Percentiles rank a stretch among this genome's conserved stretches.
These are phyloP conservation scores for Cynaeus angustus DNA, from an alignment of 2,888 invertebrate species.

Conservation along the genomic window DNA sequence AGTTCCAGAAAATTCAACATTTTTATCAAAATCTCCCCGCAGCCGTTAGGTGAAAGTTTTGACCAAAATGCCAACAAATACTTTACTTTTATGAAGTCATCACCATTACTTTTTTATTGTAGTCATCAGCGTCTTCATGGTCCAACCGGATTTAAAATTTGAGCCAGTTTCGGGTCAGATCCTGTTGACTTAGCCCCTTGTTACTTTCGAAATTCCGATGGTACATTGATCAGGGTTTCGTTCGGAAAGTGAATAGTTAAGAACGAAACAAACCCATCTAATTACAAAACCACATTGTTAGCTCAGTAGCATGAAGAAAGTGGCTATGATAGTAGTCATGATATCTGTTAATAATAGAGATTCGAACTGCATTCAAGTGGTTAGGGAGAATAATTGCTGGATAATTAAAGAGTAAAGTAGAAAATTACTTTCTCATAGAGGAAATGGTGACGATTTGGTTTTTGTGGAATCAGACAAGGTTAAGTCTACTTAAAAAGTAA, in stretches of 20 bases:
- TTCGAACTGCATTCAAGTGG: conserved; percentile 12
- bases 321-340: conserved; percentile 10
- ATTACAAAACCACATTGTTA: conserved; percentile 15
- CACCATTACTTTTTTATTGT: conserved; percentile 26
- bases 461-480: conserved; percentile 2
- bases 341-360: conserved; percentile 20
- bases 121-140: conserved; percentile 18
- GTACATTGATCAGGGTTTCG: conserved; percentile 13
- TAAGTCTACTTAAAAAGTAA: neutral
- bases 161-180: conserved; percentile 39
- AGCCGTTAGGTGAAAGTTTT: conserved; percentile 25
- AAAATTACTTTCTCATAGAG: conserved; percentile 32
- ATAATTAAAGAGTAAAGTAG: conserved; percentile 27
- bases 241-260: conserved; percentile 12
- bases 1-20: neutral
- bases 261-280: conserved; percentile 10
- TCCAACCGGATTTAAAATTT: conserved; percentile 42
- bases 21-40: neutral
- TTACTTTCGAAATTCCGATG: conserved; percentile 39
- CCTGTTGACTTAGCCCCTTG: conserved; percentile 32
- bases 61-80: conserved; percentile 3
- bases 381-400: conserved; percentile 21
- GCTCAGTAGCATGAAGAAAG: conserved; percentile 16
- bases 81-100: conserved; percentile 21
- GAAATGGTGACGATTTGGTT: conserved; percentile 12